Evolutionary conservation across 53 echinoderm and acorn worm species (phyloP).

Genomic region (Crossaster papposus): DNA sequence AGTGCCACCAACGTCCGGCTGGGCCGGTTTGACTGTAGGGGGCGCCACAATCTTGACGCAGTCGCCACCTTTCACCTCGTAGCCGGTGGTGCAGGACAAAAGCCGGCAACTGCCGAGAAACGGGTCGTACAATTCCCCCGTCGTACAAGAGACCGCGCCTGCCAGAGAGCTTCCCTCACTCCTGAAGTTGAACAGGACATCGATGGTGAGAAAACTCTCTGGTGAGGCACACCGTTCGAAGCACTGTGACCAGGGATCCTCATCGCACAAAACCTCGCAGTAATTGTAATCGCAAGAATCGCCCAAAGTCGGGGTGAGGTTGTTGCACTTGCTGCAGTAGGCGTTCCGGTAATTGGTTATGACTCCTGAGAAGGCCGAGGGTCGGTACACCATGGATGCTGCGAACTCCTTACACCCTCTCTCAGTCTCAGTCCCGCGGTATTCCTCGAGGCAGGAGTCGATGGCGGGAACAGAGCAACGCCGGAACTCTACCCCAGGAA

Average conservation of each 20-base stretch:
- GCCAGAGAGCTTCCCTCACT: conserved; percentile 2
- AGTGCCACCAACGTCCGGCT: no score
- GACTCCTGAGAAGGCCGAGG: not conserved
- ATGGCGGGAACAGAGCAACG: conserved; percentile 6
- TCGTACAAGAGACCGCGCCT: not conserved
- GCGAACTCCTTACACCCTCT: conserved; percentile 15
- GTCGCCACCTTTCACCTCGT: conserved; percentile 4
- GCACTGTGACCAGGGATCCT: conserved; percentile 17
- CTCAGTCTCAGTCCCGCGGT: conserved; percentile 17
- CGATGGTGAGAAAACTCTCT: conserved; percentile 25
- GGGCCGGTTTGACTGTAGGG: conserved; percentile 3
- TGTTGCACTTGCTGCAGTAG: conserved; percentile 58
- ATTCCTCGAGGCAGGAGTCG: conserved; percentile 30
- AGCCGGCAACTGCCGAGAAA: conserved; percentile 51
- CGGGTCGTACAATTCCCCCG: conserved; percentile 55
- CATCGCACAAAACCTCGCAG: not conserved
- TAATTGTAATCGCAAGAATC: conserved; percentile 16
- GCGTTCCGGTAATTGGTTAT: conserved; percentile 50
- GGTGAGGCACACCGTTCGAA: not conserved
- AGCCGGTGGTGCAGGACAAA: conserved; percentile 41
- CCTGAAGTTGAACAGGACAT: conserved; percentile 38
- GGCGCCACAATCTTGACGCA: conserved; percentile 7
- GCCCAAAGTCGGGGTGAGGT: not conserved
- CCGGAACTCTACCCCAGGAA: not conserved
- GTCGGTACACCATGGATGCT: conserved; percentile 30